Evolutionary conservation across 2,888 invertebrate species (phyloP), one percentile per base, ranked within the genome.

Genomic region (Stratiomys singularior): DNA sequence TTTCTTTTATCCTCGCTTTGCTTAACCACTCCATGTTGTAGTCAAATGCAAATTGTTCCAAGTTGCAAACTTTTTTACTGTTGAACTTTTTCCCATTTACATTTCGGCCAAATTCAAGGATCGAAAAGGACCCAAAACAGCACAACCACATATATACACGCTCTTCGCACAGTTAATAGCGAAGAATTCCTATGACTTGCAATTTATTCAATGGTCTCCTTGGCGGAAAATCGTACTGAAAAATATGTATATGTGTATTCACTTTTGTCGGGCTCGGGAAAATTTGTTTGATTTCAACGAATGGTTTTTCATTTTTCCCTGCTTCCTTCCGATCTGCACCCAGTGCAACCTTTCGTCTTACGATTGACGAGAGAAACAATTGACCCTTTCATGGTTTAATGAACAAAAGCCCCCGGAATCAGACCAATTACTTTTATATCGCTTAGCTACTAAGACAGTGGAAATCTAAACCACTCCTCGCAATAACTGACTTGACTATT

Each of bases 371-470:
- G 27, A 66, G 37, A 69, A 47, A 46, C 23, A 23, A 74, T 74
- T 58, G 74, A 60, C 74, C 74, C 74, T 74, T 60, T 58, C 25
- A 37, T 37, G 58, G 30, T 74, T 46, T 58, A 74, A 37, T 52
- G 58, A 74, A 30, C 74, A 37, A 58, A 21, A 67, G 18, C 7
- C 52, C 23, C 11, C 21, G 44, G 60, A 27, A 74, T 74, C 58
- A 47, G 47, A 69, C 69, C 47, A 74, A 74, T 74, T 74, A 74
- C 74, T 74, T 74, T 60, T 74, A 58, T 74, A 37, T 37, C 37
- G 37, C 37, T 37, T 37, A 37, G 37, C 37, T 37, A 9, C 5
- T 9, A 37, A 5, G 37, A 9, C 37, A 3, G 37, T 37, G 5
- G 37, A 9, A 37, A 37, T 37, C 37, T 5, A 37, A 37, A 37